phyloP scores from a whole-genome alignment of 2,888 invertebrate species.

The Sycophila texana region DNA sequence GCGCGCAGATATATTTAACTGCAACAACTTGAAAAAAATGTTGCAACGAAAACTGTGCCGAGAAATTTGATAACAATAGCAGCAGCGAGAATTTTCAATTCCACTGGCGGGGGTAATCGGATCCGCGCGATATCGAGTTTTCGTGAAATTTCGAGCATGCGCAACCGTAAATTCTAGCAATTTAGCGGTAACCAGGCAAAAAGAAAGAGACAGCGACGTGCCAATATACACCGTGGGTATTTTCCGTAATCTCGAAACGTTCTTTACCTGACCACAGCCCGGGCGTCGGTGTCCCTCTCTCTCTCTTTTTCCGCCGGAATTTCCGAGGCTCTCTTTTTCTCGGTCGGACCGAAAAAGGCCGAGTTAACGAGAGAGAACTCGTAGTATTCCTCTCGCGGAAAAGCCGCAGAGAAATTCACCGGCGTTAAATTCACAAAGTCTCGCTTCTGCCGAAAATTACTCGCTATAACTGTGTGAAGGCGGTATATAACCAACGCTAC shows the following conservation, averaged over 20 bases:
- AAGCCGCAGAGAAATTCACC: neutral
- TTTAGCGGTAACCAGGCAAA: neutral
- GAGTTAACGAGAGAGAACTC: too few relatives aligned
- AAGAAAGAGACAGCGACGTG: neutral
- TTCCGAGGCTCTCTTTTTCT: too few relatives aligned
- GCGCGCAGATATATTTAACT: too few relatives aligned
- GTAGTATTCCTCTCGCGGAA: neutral
- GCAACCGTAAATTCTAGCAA: neutral
- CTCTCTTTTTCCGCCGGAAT: neutral
- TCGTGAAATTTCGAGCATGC: neutral
- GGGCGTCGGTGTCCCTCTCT: neutral
- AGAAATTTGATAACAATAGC: too few relatives aligned
- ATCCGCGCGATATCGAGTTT: too few relatives aligned
- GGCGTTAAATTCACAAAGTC: neutral
- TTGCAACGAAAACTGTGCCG: too few relatives aligned
- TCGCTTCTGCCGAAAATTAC: neutral
- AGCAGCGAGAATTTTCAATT: too few relatives aligned
- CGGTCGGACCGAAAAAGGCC: neutral
- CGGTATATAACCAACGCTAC: too few relatives aligned
- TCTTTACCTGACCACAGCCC: neutral
- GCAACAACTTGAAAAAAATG: too few relatives aligned
- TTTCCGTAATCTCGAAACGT: constrained; percentile 32
- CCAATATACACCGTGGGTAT: constrained; percentile 21
- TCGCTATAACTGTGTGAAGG: neutral
- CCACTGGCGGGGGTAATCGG: too few relatives aligned